Conservation (phyloP, 2,888 invertebrate genomes). For the Acanthoscelides obtectus region DNA sequence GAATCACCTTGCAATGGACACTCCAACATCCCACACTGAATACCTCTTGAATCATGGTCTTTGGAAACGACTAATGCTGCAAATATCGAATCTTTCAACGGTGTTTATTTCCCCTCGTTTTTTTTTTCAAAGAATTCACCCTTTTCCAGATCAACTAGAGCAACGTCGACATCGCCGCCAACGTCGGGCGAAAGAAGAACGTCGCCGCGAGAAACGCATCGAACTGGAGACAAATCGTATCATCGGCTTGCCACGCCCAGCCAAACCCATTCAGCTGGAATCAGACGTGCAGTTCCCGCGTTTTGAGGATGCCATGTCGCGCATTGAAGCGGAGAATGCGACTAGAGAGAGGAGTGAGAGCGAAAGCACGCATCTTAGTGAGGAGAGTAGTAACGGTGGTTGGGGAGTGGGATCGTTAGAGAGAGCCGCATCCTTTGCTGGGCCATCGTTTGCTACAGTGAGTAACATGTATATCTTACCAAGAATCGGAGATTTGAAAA, state of each 20-base stretch:
- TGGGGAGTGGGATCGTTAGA: background rate
- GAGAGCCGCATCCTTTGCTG: conserved; percentile 21
- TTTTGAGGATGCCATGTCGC: background rate
- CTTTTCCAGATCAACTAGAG: conserved; percentile 63
- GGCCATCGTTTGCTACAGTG: conserved; percentile 59
- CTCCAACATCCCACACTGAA: no score
- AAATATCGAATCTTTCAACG: no score
- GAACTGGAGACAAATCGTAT: conserved; percentile 66
- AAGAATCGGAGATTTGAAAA: no score
- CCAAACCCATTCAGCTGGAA: conserved; percentile 60
- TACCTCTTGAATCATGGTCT: no score
- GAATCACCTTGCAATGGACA: no score
- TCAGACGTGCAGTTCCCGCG: conserved; percentile 54
- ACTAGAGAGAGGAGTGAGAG: conserved; percentile 29
- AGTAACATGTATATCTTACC: no score
- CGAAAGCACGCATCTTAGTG: conserved; percentile 33
- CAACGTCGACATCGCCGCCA: conserved; percentile 64
- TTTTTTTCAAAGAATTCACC: no score
- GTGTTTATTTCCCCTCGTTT: no score
- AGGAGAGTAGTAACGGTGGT: conserved; percentile 25
- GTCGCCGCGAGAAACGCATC: conserved; percentile 72
- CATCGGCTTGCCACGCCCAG: conserved; percentile 60
- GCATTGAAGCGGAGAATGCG: conserved; percentile 35
- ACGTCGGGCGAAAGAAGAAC: conserved; percentile 71
- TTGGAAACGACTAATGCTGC: no score